Base-by-base conservation (phyloP, 2,888 invertebrate genomes). In the Mycogona germanica region DNA sequence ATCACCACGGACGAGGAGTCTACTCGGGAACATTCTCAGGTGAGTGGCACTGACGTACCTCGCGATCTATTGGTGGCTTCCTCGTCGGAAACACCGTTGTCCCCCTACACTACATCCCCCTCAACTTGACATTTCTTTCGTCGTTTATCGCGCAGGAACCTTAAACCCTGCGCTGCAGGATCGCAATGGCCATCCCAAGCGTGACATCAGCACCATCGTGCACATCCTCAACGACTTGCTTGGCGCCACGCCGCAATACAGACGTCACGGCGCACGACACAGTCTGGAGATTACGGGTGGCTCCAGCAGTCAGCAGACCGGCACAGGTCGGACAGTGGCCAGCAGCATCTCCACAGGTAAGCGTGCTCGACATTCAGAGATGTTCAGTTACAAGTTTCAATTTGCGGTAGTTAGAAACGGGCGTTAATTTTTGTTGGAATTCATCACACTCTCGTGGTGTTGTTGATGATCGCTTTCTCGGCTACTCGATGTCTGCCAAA, bases 201-300 rank as follows among this genome's bases (percentile, higher is more conserved):
- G 92, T 59, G 91, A 92, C 71, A 91, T 93, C 64, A 88, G 87
- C 55, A 95, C 93, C 44, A 92, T 95, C 60, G 89, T 93, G 62
- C 93, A 95, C 71, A 93, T 95, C 70, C 74, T 95, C 62, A 93
- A 93, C 71, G 95, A 93, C 73, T 77, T 93, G 64, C 74, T 93
- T 58, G 89, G 91, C 69, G 91, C 92, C 28, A 82, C 87, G 51
- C 86, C 73, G 47, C 77, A 77, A 60, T 77, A 76, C 56, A 75
- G 79, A 40, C 59, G 58, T 1, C 55, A 53, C 9, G 44, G 46
- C 26, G 19, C 14, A 32, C 47, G 2, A n/a, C n/a, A n/a, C n/a
- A n/a, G n/a, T n/a, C n/a, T n/a, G n/a, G n/a, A n/a, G n/a, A n/a
- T n/a, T n/a, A n/a, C n/a, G n/a, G n/a, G n/a, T n/a, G n/a, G n/a